phyloP scores from a whole-genome alignment of 2,888 invertebrate species.

The Parasteatoda lunata region DNA sequence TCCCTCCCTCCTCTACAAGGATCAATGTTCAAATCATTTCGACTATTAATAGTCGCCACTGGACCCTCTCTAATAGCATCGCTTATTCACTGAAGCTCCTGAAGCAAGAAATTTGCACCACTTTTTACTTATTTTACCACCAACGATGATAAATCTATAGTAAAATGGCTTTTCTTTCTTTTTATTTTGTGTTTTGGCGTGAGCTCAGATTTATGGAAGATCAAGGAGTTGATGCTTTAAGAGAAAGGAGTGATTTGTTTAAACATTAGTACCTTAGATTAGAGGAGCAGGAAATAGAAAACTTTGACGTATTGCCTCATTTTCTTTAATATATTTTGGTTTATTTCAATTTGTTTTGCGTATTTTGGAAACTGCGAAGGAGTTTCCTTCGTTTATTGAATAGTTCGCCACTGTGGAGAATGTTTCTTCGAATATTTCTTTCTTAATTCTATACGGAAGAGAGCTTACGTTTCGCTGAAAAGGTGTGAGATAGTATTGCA shows the following conservation, averaged over 20 bases:
- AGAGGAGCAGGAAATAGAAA: not conserved
- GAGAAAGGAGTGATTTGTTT: slow-evolving; percentile 33
- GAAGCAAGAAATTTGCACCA: slow-evolving; percentile 61
- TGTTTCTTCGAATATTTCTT: no score
- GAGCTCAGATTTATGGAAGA: slow-evolving; percentile 52
- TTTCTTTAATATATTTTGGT: not conserved
- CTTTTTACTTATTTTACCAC: slow-evolving; percentile 40
- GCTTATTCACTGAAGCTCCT: slow-evolving; percentile 52
- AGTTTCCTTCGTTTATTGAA: no score
- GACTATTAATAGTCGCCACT: slow-evolving; percentile 57
- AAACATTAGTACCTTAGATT: slow-evolving; percentile 13
- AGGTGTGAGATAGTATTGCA: no score
- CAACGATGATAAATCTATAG: slow-evolving; percentile 48
- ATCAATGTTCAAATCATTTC: slow-evolving; percentile 58
- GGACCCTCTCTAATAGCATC: slow-evolving; percentile 53
- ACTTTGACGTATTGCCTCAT: slow-evolving; percentile 20
- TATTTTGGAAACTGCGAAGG: not conserved
- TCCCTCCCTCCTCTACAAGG: slow-evolving; percentile 9
- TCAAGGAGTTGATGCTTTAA: slow-evolving; percentile 41
- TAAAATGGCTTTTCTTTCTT: slow-evolving; percentile 19
- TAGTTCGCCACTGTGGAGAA: no score
- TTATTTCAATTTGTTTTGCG: not conserved
- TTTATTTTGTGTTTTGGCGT: not conserved
- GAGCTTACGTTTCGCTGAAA: no score
- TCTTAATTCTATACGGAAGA: no score